phyloP scores from a whole-genome alignment of 2,888 invertebrate genomes.

The Drosophila melanocephala region DNA sequence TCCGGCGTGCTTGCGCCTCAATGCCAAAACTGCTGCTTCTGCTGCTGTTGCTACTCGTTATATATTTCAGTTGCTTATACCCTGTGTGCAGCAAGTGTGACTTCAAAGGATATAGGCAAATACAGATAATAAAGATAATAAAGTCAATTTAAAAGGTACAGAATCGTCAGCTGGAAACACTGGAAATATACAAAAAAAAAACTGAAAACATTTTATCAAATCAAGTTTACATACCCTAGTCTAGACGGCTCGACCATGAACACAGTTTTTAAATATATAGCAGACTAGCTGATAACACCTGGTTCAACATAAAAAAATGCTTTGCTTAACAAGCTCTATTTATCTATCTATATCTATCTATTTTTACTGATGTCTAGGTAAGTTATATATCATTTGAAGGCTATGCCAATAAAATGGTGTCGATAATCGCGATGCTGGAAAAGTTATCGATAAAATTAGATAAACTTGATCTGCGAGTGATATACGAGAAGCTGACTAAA shows the following conservation, averaged over 20 bases:
- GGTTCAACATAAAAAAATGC: background rate
- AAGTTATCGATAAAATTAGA: background rate
- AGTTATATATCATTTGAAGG: background rate
- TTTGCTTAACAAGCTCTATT: background rate
- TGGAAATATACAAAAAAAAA: background rate
- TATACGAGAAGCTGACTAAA: background rate
- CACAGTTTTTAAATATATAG: background rate
- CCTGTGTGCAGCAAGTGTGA: conserved; percentile 14
- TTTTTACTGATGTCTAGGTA: background rate
- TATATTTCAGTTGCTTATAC: conserved; percentile 19
- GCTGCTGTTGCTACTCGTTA: conserved; percentile 7
- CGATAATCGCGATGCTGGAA: background rate
- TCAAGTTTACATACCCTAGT: background rate
- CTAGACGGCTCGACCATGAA: background rate
- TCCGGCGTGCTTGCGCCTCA: conserved; percentile 22
- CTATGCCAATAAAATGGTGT: background rate
- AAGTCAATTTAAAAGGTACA: background rate
- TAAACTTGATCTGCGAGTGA: background rate
- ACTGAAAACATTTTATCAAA: background rate
- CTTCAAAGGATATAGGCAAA: background rate
- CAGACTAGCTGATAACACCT: background rate
- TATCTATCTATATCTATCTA: background rate
- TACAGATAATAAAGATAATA: background rate
- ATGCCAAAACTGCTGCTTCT: conserved; percentile 17
- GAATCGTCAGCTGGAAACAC: background rate